These are phyloP conservation scores for Pseudolaguvia tuberculata DNA, from an alignment of 2,113 vertebrate genomes.

Conservation along the genomic window DNA sequence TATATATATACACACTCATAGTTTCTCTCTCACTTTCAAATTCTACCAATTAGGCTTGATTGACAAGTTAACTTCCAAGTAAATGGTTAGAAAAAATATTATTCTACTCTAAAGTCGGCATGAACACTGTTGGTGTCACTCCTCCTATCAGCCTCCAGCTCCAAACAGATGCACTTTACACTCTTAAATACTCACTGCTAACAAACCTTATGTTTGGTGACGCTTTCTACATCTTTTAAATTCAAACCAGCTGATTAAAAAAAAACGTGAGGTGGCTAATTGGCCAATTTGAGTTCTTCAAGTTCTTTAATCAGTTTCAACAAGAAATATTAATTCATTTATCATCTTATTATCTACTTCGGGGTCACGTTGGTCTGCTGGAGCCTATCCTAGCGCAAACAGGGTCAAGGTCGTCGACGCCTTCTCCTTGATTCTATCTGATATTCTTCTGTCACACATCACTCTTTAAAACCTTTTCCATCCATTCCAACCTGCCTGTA, in stretches of 20 bases:
- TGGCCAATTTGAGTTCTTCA: neutral
- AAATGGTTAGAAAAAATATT: neutral
- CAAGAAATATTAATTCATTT: neutral
- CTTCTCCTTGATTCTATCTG: too few relatives aligned
- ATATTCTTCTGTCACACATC: too few relatives aligned
- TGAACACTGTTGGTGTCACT: neutral
- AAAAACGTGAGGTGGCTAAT: neutral
- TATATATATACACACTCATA: too few relatives aligned
- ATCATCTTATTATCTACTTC: too few relatives aligned
- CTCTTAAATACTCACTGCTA: neutral
- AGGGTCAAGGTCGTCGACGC: too few relatives aligned
- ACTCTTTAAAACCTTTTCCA: too few relatives aligned
- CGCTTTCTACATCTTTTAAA: neutral
- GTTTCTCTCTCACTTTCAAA: neutral
- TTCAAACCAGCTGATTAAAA: neutral
- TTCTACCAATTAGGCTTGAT: neutral
- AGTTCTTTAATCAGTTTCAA: neutral
- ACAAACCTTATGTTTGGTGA: constrained; percentile 3
- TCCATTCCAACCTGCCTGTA: too few relatives aligned
- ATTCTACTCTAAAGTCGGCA: neutral
- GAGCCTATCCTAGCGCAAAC: too few relatives aligned
- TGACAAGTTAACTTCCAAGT: neutral
- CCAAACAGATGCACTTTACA: neutral
- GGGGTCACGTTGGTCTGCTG: too few relatives aligned
- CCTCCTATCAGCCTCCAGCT: neutral